These are phyloP conservation scores for Protomyctophum bolini DNA, from an alignment of 2,113 vertebrate genomes.

Conservation along the genomic window DNA sequence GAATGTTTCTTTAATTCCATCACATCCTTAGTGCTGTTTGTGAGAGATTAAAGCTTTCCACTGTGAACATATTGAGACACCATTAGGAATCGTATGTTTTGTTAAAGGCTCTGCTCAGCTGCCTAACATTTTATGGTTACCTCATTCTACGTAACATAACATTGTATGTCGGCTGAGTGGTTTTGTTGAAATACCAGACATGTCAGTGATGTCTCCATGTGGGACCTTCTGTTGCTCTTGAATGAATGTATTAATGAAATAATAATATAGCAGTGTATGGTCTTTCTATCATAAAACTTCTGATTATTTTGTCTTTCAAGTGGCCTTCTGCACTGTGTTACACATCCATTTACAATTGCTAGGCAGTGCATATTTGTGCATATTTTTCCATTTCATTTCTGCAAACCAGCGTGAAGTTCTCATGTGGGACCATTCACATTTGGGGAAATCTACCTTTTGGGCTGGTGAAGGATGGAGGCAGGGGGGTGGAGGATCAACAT, in stretches of 20 bases:
- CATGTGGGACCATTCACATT: background rate
- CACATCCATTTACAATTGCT: no score
- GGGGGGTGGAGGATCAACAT: constrained; percentile 40
- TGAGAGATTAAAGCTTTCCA: constrained; percentile 39
- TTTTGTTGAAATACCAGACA: background rate
- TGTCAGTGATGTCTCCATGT: background rate
- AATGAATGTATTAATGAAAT: background rate
- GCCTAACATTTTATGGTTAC: constrained; percentile 24
- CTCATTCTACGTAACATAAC: constrained; percentile 14
- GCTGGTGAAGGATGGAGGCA: background rate
- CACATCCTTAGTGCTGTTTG: constrained; percentile 21
- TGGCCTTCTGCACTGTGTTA: no score
- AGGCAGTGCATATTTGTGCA: no score
- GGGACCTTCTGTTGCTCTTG: background rate
- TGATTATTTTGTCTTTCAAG: background rate
- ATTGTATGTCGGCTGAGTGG: background rate
- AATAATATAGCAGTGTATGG: no score
- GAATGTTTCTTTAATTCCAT: constrained; percentile 43
- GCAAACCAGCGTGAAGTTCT: no score
- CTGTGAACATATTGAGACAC: constrained; percentile 24
- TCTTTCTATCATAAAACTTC: background rate
- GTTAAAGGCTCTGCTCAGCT: constrained; percentile 12
- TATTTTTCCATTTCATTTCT: no score
- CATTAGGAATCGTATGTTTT: constrained; percentile 33
- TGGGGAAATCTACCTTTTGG: background rate